phyloP scores from a whole-genome alignment of 2,113 vertebrate genomes.

The Poeciliopsis prolifica region DNA sequence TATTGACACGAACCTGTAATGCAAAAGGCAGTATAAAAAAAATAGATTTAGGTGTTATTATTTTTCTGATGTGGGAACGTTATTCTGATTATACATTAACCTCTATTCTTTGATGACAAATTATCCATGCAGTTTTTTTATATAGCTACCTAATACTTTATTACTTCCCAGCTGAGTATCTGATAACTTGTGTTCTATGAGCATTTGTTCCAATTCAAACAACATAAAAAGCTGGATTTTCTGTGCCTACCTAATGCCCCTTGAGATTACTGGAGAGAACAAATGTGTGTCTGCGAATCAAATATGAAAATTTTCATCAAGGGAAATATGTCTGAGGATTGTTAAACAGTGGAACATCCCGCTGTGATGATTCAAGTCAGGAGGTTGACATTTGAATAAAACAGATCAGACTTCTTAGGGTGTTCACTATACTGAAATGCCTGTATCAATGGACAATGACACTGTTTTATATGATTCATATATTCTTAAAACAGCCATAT shows the following conservation, averaged over 20 bases:
- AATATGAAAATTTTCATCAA: conserved; percentile 11
- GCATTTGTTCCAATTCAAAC: not conserved
- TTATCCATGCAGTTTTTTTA: not conserved
- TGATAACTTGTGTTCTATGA: not conserved
- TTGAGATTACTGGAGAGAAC: not conserved
- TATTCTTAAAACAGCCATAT: not conserved
- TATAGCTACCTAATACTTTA: not conserved
- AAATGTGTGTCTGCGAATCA: conserved; percentile 18
- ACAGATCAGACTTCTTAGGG: rapidly evolving
- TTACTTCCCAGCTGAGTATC: not conserved
- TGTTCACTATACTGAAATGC: not conserved
- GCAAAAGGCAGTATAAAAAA: too few relatives aligned
- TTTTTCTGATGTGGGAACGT: too few relatives aligned
- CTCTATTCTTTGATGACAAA: too few relatives aligned
- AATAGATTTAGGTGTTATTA: too few relatives aligned
- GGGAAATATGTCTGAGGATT: conserved; percentile 1
- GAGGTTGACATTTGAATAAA: not conserved
- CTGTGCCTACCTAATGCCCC: not conserved
- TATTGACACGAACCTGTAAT: too few relatives aligned
- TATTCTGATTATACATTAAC: too few relatives aligned
- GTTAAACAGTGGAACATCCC: not conserved
- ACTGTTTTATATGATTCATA: not conserved
- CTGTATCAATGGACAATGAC: not conserved
- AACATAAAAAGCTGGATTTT: conserved; percentile 1
- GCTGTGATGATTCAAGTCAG: conserved; percentile 9